Conservation (phyloP, 1,140 invertebrate species). For the Matsumurasca onukii region DNA sequence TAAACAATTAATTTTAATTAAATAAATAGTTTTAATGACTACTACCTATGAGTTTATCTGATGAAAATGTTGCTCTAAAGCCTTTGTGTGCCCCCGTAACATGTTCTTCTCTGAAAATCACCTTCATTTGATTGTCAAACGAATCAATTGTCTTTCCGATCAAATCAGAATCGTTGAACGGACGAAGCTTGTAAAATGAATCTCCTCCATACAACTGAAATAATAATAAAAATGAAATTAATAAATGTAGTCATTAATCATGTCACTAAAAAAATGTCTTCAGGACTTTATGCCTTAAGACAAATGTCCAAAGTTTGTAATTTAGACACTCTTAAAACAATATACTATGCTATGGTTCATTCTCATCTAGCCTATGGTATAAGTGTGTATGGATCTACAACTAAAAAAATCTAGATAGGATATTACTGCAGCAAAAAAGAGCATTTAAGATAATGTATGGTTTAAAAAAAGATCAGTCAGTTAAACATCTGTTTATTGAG, state of each 20-base stretch:
- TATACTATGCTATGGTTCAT: background rate
- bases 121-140: conserved; percentile 61
- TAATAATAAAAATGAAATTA: too few species aligned
- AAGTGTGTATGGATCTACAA: background rate
- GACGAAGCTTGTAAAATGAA: too few species aligned
- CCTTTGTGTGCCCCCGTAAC: conserved; percentile 54
- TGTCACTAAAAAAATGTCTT: background rate
- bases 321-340: background rate
- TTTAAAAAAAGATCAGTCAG: too few species aligned
- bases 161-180: conserved; percentile 26
- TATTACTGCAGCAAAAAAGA: background rate
- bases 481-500: too few species aligned
- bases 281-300: background rate
- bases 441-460: background rate
- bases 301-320: background rate
- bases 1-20: background rate
- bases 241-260: too few species aligned
- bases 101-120: conserved; percentile 55
- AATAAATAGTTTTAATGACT: conserved; percentile 25
- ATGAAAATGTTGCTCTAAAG: conserved; percentile 55
- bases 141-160: conserved; percentile 53
- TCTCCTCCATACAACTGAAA: too few species aligned
- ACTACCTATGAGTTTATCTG: conserved; percentile 56
- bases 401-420: background rate
- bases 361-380: background rate